Evolutionary conservation across 2,113 vertebrate species (phyloP), one percentile per base, ranked within the genome.

Genomic region (Ammodytes dubius): DNA sequence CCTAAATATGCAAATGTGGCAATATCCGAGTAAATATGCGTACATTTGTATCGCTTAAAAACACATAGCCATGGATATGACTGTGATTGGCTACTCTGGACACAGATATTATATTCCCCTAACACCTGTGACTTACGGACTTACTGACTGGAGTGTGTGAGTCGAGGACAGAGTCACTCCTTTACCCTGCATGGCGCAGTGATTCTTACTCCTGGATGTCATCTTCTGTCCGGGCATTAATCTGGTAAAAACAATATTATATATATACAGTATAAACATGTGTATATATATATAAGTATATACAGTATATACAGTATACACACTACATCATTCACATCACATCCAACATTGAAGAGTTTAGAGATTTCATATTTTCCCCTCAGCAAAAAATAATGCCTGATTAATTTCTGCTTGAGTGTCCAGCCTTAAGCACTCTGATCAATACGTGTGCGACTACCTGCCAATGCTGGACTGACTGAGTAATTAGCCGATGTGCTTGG

Each of bases 401-500:
- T 93, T 94, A 87, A 94, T 93, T 94, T 90, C 86, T 89, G 90
- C 89, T 93, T 93, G 87, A 88, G 81, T 89, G 87, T 81, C 80
- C 87, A 84, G 90, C 85, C 86, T 85, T 87, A 84, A 92, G 82
- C 83, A 50, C 84, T 83, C 58, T 84, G 88, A 94, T 95, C 94
- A 79, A 95, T 94, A 92, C 47, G 84, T 84, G 89, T 89, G 94
- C 82, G 85, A 84, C 90, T 91, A 94, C 87, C 92, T 95, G 93
- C 92, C 94, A 94, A 94, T 95, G 91, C 86, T 69, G 73, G 86
- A 79, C 88, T 89, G 88, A 89, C 90, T 94, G 93, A 95, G 93
- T 93, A 94, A 95, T 95, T 95, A 95, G 92, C 91, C 93, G 79
- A 79, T 89, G 74, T 82, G 93, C 88, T 92, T 87, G 83, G 87